Base-by-base conservation (phyloP, 2,888 invertebrate genomes). In the Yponomeuta evonymella region DNA sequence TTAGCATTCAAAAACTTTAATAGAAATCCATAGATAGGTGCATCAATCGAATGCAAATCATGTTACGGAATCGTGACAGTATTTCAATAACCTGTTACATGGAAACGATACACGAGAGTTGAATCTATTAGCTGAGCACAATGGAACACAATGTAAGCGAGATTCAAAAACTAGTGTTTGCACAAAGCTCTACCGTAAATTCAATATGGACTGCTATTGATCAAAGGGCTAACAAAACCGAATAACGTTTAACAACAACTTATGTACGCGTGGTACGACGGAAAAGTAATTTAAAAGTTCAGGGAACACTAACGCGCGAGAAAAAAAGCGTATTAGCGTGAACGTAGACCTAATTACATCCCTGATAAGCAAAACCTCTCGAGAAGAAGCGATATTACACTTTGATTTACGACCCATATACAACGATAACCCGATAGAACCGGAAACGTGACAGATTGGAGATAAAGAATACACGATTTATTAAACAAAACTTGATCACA, bases 321-420 rank as follows among this genome's bases (percentile, higher is more conserved):
- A 65, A 65, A 29, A 30, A 12, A 65, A 65, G 29, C 3, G 10
- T 65, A 11, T 65, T 29, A 65, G 65, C 29, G 33, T 33, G 29
- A 10, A 69, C 2, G 29, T n/a, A 12, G 11, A 51, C 51, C 23
- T 69, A 69, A 51, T 48, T 67, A 67, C 43, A 43, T n/a, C 15
- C 29, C 30, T n/a, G 69, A 69, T 69, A 69, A 69, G 58, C 69
- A 69, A 30, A 12, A 58, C 51, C 51, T 43, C 43, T 43, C 70
- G 63, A n/a, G 48, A 48, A 69, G 58, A 29, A 79, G 77, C 79
- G 81, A 85, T 85, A 82, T 87, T 84, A 80, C 78, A 83, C 12
- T 81, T 83, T 84, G 87, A 88, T 88, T 87, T 88, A 88, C 82
- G 84, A 83, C 81, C 75, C 74, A 43, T 43, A 43, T 43, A 43